These are phyloP conservation scores for Crotalus tigris DNA, from an alignment of 2,113 vertebrate species.

Conservation along the genomic window DNA sequence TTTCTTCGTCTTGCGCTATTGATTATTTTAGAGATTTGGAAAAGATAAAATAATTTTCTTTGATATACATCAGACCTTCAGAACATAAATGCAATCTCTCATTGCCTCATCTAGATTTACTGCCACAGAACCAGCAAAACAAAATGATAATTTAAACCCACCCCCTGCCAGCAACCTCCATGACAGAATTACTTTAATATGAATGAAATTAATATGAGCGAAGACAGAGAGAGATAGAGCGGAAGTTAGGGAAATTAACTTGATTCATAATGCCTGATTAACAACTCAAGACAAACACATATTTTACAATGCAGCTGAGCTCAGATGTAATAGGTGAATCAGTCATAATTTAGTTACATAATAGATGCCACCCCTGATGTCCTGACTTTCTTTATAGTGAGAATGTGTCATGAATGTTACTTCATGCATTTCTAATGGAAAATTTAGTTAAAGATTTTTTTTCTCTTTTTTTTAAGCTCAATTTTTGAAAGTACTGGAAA, in stretches of 20 bases:
- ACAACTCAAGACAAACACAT: not conserved
- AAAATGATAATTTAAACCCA: not conserved
- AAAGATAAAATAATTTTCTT: not conserved
- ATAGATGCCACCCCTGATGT: not conserved
- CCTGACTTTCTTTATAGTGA: accelerated
- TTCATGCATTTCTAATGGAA: constrained; percentile 7
- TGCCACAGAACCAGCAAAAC: not conserved
- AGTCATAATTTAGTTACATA: not conserved
- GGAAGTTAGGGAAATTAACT: not conserved
- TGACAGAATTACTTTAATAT: not conserved
- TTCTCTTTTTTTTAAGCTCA: not conserved
- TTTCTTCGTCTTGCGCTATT: not conserved
- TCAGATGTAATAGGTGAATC: constrained; percentile 1
- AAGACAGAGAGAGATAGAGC: not conserved
- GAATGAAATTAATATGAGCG: not conserved
- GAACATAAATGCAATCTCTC: not conserved
- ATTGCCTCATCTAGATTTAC: not conserved
- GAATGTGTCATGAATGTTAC: not conserved
- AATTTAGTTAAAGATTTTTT: not conserved
- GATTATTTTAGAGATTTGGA: not conserved
- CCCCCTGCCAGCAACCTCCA: not conserved
- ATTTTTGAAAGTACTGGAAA: not conserved
- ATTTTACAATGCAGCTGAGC: not conserved
- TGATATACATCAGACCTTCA: not conserved
- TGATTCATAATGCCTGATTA: not conserved